Base-by-base conservation (phyloP, 2,797 vertebrate genomes). In the Amniataba percoides region DNA sequence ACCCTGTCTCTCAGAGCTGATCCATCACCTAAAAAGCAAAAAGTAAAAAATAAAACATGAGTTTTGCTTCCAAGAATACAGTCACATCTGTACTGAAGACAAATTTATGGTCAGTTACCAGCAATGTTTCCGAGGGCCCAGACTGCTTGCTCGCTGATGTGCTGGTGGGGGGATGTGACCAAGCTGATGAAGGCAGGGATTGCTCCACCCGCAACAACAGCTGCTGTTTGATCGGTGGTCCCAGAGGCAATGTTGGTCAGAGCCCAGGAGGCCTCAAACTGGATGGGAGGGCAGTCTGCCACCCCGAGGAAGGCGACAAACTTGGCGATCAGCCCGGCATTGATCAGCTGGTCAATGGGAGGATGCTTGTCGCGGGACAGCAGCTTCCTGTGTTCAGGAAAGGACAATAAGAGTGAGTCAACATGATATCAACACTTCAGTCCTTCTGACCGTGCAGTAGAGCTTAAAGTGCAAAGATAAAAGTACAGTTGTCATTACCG, bases 81-180 rank as follows among this genome's bases (percentile, higher is more conserved):
- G 0, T 40, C 2, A 23, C 18, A 6, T 51, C 0, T 3, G 65
- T 0, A 27, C 0, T 7, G 2, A 19, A 39, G 11, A 7, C 0
- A 21, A 39, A 59, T 10, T 7, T 3, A 21, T n/a, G 2, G 12
- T 14, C 1, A 89, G 83, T 80, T 94, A 99, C 98, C 98, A 90
- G 98, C 98, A 68, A 99, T 99, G 67, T 99, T 99, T 77, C 98
- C 98, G 0, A 99, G 85, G 1, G 98, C 98, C 98, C 98, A 99
- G 18, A 99, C 95, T 0, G 98, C 98, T 85, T 99, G 98, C 88
- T 99, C 98, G 46, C 97, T 98, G 93, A 99, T 97, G 88, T 99
- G 98, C 82, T 96, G 81, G 42, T 99, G 97, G 2, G 97, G 95
- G 31, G 97, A 99, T 0, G 94, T 90, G 88, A 99, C 88, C 6